These are phyloP conservation scores for Busseola fusca DNA, from an alignment of 2,888 invertebrate species.

Conservation along the genomic window DNA sequence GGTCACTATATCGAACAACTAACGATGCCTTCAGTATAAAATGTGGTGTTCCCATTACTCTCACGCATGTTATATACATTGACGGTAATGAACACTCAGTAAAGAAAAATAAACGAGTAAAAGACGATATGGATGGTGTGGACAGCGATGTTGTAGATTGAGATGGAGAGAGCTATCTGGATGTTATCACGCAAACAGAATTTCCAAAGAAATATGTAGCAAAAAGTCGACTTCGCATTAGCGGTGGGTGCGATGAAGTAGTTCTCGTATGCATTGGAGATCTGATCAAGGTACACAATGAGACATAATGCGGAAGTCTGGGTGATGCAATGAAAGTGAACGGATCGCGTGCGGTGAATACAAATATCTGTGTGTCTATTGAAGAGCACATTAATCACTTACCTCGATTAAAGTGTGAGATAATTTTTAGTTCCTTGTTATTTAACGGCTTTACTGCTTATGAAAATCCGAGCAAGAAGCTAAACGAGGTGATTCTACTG, in stretches of 20 bases:
- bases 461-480: conserved; percentile 5
- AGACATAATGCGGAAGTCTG: conserved; percentile 71
- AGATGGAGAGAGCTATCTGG: conserved; percentile 73
- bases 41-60: conserved; percentile 39
- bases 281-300: conserved; percentile 67
- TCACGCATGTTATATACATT: conserved; percentile 61
- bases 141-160: conserved; percentile 56
- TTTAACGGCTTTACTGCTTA: conserved; percentile 15
- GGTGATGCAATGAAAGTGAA: conserved; percentile 78
- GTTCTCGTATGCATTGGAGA: conserved; percentile 59
- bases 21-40: conserved; percentile 46
- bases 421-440: conserved; percentile 47
- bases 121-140: conserved; percentile 64
- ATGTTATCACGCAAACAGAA: conserved; percentile 77
- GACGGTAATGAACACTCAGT: conserved; percentile 48
- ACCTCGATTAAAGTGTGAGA: conserved; percentile 54
- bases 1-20: conserved; percentile 69
- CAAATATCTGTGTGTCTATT: conserved; percentile 54
- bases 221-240: conserved; percentile 65
- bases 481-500: not conserved
- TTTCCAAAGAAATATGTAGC: conserved; percentile 82
- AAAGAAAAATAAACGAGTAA: conserved; percentile 41
- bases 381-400: conserved; percentile 47
- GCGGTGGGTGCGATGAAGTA: conserved; percentile 52
- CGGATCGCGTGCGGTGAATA: conserved; percentile 69